Conservation (phyloP, 2,888 invertebrate genomes). For the Drosophila diplacantha region DNA sequence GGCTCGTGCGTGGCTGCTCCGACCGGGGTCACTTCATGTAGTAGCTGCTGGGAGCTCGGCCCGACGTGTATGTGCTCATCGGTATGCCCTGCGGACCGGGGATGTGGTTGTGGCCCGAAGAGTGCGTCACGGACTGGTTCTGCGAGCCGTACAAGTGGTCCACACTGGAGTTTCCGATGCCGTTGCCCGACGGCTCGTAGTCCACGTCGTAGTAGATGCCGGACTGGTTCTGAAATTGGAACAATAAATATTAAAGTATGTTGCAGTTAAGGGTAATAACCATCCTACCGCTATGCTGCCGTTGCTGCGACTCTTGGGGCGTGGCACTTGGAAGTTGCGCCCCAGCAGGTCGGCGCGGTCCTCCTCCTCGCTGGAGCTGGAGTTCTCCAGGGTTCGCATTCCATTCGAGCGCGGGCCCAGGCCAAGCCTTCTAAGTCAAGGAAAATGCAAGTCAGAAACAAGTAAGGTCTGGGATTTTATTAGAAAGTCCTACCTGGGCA, state of each 20-base stretch:
- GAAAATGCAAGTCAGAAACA: neutral
- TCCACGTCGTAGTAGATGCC: constrained; percentile 95
- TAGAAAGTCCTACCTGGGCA: constrained; percentile 81
- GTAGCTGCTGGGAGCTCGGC: constrained; percentile 82
- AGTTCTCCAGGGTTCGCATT: constrained; percentile 79
- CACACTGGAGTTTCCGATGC: constrained; percentile 75
- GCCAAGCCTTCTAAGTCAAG: constrained; percentile 71
- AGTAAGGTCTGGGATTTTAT: neutral
- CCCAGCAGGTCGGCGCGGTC: constrained; percentile 88
- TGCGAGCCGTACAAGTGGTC: constrained; percentile 78
- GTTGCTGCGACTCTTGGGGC: constrained; percentile 88
- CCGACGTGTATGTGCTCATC: constrained; percentile 89
- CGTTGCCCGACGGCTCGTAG: constrained; percentile 83
- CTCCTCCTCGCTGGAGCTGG: constrained; percentile 82
- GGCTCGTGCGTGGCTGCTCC: neutral
- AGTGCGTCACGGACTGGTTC: constrained; percentile 79
- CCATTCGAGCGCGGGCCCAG: constrained; percentile 78
- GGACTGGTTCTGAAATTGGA: constrained; percentile 85
- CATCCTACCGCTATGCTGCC: constrained; percentile 79
- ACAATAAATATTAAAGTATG: neutral
- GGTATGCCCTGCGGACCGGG: constrained; percentile 85
- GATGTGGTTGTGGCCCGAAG: constrained; percentile 75
- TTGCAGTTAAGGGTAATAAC: neutral
- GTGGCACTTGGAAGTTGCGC: constrained; percentile 85
- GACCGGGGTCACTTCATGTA: constrained; percentile 74